Conservation (phyloP, 2,797 vertebrate genomes). For the Ceyx erithaca region DNA sequence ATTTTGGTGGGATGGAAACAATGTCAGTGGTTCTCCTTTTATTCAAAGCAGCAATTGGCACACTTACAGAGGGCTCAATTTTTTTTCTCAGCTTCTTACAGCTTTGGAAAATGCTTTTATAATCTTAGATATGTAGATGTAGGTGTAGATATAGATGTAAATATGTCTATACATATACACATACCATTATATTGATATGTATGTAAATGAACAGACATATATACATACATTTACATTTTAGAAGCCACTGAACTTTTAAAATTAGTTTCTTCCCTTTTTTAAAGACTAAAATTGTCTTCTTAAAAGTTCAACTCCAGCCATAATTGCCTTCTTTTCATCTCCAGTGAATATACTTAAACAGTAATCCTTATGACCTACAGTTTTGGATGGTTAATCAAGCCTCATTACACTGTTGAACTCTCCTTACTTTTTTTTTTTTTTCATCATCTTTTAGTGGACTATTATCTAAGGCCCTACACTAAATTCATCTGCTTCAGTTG, state of each 20-base stretch:
- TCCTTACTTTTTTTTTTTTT: neutral
- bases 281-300: neutral
- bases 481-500: neutral
- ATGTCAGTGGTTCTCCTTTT: constrained; percentile 42
- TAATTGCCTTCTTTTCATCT: neutral
- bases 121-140: neutral
- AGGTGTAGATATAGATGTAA: neutral
- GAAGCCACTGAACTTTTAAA: neutral
- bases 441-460: neutral
- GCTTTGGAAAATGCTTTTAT: constrained; percentile 14
- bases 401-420: neutral
- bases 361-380: neutral
- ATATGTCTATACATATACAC: neutral
- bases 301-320: neutral
- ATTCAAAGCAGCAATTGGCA: constrained; percentile 43
- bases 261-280: neutral
- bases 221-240: neutral
- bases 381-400: neutral
- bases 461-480: neutral
- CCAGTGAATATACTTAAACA: neutral
- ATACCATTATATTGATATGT: neutral
- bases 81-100: constrained; percentile 30
- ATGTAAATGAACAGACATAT: neutral
- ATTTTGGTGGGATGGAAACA: constrained; percentile 29
- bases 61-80: constrained; percentile 15